phyloP scores from a whole-genome alignment of 2,888 invertebrate genomes.

The Aradus depressus region DNA sequence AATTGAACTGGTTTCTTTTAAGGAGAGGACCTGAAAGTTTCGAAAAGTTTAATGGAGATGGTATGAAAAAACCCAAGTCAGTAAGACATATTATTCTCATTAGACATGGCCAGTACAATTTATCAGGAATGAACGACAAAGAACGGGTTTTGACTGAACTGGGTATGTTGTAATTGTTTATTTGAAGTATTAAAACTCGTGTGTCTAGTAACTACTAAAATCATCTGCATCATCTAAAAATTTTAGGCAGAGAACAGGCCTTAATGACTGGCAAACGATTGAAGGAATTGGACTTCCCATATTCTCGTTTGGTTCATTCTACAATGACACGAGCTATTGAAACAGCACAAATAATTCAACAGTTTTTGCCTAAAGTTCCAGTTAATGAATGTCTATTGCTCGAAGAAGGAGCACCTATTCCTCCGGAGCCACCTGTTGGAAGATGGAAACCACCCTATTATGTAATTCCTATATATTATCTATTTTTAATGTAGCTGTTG shows the following conservation, averaged over 20 bases:
- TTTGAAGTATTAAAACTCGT: neutral
- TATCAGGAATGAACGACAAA: conserved; percentile 56
- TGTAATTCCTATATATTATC: no score
- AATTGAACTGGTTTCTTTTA: conserved; percentile 29
- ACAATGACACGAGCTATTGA: conserved; percentile 91
- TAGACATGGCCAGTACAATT: conserved; percentile 89
- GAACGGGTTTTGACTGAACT: conserved; percentile 67
- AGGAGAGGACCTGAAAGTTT: conserved; percentile 64
- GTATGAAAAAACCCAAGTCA: conserved; percentile 47
- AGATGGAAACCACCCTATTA: conserved; percentile 60
- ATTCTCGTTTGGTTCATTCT: conserved; percentile 68
- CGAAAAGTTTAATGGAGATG: conserved; percentile 44
- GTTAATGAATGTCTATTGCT: conserved; percentile 60
- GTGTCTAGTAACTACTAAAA: neutral
- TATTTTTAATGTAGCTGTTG: no score
- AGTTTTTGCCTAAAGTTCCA: conserved; percentile 48
- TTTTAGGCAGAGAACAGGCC: conserved; percentile 72
- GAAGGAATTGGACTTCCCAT: conserved; percentile 62
- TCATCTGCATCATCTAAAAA: neutral
- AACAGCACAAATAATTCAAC: conserved; percentile 72
- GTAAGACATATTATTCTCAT: conserved; percentile 79
- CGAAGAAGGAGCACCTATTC: conserved; percentile 87
- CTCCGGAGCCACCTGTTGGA: conserved; percentile 82
- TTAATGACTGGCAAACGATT: conserved; percentile 71
- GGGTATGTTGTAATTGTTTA: conserved; percentile 50